Base-by-base conservation (phyloP, 1,140 invertebrate species). In the Drosophila subobscura region DNA sequence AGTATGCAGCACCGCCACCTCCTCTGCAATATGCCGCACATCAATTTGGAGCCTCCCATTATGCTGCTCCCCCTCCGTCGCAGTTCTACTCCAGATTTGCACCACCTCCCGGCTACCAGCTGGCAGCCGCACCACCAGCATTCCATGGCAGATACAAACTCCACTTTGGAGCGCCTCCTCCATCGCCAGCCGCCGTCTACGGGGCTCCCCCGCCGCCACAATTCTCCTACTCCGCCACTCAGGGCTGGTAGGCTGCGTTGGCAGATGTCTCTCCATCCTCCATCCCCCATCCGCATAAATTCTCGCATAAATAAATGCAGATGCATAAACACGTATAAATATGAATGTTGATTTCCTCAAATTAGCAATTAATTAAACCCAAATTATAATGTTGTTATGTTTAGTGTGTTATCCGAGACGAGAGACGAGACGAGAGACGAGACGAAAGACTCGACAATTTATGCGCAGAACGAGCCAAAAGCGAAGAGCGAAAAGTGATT, bases 321-420 rank as follows among this genome's bases (percentile, higher is more conserved):
- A 53, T 53, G 52, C 23, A 20, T 49, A 47, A 22, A 10, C 16
- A 55, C 60, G 55, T 51, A 71, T 52, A 72, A 61, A 74, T 77
- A 73, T 67, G 53, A 65, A 65, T 81, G 70, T 67, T 73, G 64
- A 81, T 80, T 55, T 61, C 59, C 59, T 54, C 55, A 72, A 72
- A 77, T 77, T 64, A 74, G 55, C 76, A 79, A 85, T 86, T 86
- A 85, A 85, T 85, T 80, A 80, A 77, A 70, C 58, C 59, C 51
- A 63, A 71, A 71, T 47, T 47, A 47, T 71, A 71, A 70, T 71
- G 67, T 71, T 71, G 65, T 71, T 71, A 70, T 68, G 67, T 20
- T 51, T 50, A 33, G 29, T 10, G 67, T 71, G 57, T 71, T 70
- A 70, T 40, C n/a, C 46, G 64, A 53, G 40, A 2, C 29, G 29